Base-by-base conservation (phyloP, 2,888 invertebrate genomes). In the Netelia inedita region DNA sequence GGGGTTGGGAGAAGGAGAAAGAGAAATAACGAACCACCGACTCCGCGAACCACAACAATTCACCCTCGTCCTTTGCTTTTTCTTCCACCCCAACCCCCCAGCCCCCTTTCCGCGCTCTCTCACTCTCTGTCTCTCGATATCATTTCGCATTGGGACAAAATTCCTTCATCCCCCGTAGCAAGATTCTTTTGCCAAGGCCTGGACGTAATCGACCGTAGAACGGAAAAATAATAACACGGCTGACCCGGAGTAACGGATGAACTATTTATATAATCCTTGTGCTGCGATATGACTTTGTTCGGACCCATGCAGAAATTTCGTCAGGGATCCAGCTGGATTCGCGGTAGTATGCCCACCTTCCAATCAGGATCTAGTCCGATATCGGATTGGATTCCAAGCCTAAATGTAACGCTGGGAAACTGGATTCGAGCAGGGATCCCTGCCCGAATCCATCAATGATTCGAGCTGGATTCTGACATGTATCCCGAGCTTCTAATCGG, bases 61-160 rank as follows among this genome's bases (percentile, higher is more conserved):
- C 35, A 71, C 53, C 61, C 71, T 79, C 76, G 53, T 50, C 71
- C 50, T 69, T 59, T 46, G 57, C 53, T 28, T 19, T 76, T 28
- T 65, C 28, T 65, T 16, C 16, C 65, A 6, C 35, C 5, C 35
- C 28, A 28, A 8, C 16, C 65, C 6, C 35, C 5, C 35, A 2
- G 5, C 28, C 71, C 50, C 69, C 23, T 43, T 59, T 16, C 2
- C 23, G 23, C 53, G 21, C 75, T 21, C n/a, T 41, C 41, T 28
- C 9, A 1, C 21, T 21, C 3, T 43, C 65, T 46, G 16, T 43
- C 73, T 61, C 21, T 59, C 53, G 0, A 66, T 74, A 66, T 50
- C 75, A 59, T 43, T 61, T 68, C 57, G 43, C 76, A n/a, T 10
- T 57, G 23, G 23, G 43, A 8, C 23, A 23, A 57, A 66, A 76